Conservation (phyloP, 1,140 invertebrate genomes). For the Nasonia vitripennis region DNA sequence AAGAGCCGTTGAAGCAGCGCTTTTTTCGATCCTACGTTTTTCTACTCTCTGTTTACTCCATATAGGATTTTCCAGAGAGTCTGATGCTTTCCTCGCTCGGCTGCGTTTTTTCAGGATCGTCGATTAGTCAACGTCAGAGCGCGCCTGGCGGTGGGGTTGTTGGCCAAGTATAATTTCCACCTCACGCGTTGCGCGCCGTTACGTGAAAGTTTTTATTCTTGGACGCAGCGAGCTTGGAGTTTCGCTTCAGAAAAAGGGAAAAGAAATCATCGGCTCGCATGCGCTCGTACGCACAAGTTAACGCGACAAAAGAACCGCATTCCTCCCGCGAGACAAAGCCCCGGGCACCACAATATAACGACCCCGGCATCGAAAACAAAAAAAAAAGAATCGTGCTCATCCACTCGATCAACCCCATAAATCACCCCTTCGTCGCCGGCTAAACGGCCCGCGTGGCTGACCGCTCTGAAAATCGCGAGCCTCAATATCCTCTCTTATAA, state of each 20-base stretch:
- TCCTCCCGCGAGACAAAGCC: background rate
- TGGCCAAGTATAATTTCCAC: background rate
- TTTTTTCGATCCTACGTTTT: background rate
- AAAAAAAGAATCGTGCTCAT: background rate
- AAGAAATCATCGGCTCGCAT: background rate
- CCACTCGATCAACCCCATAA: slow-evolving; percentile 2
- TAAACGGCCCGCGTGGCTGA: background rate
- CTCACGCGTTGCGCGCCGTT: background rate
- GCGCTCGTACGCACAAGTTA: background rate
- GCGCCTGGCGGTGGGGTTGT: background rate
- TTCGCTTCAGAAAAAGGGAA: background rate
- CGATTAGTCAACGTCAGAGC: slow-evolving; percentile 16
- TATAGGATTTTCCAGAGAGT: background rate
- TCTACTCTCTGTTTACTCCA: too few species aligned
- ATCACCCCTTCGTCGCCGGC: background rate
- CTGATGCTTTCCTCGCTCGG: too few species aligned
- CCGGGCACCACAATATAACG: background rate
- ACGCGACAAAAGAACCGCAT: background rate
- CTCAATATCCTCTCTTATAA: background rate
- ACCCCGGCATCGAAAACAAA: background rate
- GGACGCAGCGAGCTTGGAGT: background rate
- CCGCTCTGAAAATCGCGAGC: background rate
- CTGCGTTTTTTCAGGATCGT: background rate
- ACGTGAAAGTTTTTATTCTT: background rate
- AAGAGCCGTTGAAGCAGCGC: background rate